Percentiles rank a stretch among this genome's conserved stretches.
phyloP scores from a whole-genome alignment of 2,888 invertebrate species.

The Anarsia innoxiella region DNA sequence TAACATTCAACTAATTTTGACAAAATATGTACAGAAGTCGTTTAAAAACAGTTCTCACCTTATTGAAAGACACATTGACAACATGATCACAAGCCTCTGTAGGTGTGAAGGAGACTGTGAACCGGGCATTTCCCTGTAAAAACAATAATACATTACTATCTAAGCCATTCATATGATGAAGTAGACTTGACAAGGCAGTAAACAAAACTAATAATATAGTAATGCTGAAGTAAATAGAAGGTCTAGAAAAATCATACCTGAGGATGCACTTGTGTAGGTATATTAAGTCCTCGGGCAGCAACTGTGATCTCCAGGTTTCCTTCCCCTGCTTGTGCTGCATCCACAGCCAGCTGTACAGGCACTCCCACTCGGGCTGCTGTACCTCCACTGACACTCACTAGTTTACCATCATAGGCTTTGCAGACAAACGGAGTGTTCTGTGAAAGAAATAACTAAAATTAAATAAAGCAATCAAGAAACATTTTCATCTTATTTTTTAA shows the following conservation, averaged over 20 bases:
- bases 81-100: slow-evolving; percentile 95
- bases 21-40: no score
- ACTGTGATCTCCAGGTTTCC: slow-evolving; percentile 98
- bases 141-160: no score
- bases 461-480: no score
- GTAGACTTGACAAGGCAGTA: no score
- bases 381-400: slow-evolving; percentile 87
- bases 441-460: no score
- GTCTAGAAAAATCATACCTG: slow-evolving; percentile 78
- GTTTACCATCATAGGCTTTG: slow-evolving; percentile 94
- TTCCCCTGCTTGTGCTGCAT: slow-evolving; percentile 97
- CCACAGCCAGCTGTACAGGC: slow-evolving; percentile 95
- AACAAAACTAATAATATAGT: no score
- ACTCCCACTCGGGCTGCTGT: slow-evolving; percentile 85
- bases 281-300: slow-evolving; percentile 92
- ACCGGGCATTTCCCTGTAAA: slow-evolving; percentile 77
- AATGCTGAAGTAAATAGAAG: neutral
- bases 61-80: slow-evolving; percentile 98
- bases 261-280: slow-evolving; percentile 96
- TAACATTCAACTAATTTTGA: no score
- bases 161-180: no score
- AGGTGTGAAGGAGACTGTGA: slow-evolving; percentile 97
- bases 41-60: no score
- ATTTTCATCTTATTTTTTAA: no score
- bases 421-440: slow-evolving; percentile 91